A percentile compares a stretch with the other conserved stretches of the same genome.
phyloP scores from a whole-genome alignment of 2,888 invertebrate species.

The Caenorhabditis angaria region DNA sequence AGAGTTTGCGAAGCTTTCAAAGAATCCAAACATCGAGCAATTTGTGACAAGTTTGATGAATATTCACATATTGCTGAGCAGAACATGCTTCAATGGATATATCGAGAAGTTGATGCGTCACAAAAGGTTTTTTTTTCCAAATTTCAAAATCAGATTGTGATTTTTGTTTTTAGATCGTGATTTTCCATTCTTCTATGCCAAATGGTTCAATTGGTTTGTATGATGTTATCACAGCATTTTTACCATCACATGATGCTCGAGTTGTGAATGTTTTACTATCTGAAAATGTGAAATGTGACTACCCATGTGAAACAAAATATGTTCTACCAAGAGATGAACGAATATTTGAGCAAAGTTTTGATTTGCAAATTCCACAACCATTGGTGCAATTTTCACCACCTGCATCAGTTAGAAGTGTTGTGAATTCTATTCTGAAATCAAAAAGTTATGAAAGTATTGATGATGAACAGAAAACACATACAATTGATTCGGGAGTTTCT shows the following conservation, averaged over 20 bases:
- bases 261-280: constrained; percentile 15
- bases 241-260: constrained; percentile 16
- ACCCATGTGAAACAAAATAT: constrained; percentile 17
- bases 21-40: constrained; percentile 22
- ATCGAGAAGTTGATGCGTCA: constrained; percentile 21
- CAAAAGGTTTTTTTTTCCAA: constrained; percentile 19
- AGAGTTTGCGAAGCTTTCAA: constrained; percentile 24
- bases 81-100: constrained; percentile 33
- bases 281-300: neutral
- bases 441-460: constrained; percentile 13
- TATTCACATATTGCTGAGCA: constrained; percentile 16
- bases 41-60: constrained; percentile 25
- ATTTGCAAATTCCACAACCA: constrained; percentile 16
- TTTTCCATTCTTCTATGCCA: constrained; percentile 18
- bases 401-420: neutral
- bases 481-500: constrained; percentile 37
- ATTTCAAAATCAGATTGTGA: neutral
- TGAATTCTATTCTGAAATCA: neutral
- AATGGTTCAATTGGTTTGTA: constrained; percentile 17
- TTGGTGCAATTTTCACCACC: constrained; percentile 14
- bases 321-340: constrained; percentile 29
- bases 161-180: constrained; percentile 20
- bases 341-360: constrained; percentile 24
- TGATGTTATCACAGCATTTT: constrained; percentile 17
- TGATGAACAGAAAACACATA: constrained; percentile 15